Evolutionary conservation across 2,797 vertebrate species (phyloP).

Genomic region (Acanthurus leucopareius): DNA sequence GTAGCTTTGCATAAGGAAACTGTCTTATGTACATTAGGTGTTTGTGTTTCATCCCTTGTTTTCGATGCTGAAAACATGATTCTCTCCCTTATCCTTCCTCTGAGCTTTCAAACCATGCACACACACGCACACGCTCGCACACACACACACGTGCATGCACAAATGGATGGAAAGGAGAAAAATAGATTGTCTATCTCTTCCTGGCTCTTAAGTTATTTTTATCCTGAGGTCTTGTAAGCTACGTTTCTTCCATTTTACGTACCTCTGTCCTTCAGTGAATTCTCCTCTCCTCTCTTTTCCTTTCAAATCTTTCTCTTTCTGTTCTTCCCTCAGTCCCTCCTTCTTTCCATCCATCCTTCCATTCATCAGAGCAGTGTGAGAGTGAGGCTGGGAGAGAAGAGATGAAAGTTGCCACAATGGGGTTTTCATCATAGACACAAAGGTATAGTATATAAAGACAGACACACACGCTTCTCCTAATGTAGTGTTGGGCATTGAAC

Average conservation of each 20-base stretch:
- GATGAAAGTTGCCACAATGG: conserved; percentile 54
- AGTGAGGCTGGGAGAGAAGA: conserved; percentile 46
- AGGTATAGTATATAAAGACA: conserved; percentile 7
- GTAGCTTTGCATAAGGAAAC: conserved; percentile 2
- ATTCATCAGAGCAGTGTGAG: conserved; percentile 58
- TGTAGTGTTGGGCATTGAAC: conserved; percentile 3
- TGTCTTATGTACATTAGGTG: conserved; percentile 22
- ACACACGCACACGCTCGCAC: conserved; percentile 20
- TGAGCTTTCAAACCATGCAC: conserved; percentile 38
- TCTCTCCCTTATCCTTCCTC: conserved; percentile 23
- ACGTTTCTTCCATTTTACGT: conserved; percentile 49
- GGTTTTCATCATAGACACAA: conserved; percentile 51
- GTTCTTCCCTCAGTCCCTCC: conserved; percentile 12
- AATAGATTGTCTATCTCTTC: conserved; percentile 41
- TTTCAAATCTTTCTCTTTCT: conserved; percentile 33
- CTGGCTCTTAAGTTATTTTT: conserved; percentile 74
- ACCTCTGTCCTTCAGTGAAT: conserved; percentile 60
- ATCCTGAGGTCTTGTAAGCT: conserved; percentile 65
- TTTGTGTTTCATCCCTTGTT: conserved; percentile 39
- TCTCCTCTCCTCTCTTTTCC: conserved; percentile 43
- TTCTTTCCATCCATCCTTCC: conserved; percentile 30
- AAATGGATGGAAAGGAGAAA: conserved; percentile 49
- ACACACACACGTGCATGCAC: conserved; percentile 12
- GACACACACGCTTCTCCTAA: neutral
- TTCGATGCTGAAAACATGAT: conserved; percentile 41